Percentiles rank a stretch among this genome's conserved stretches.
These are phyloP conservation scores for Lepidochrysops patricia DNA, from an alignment of 2,888 invertebrate species.

Conservation along the genomic window DNA sequence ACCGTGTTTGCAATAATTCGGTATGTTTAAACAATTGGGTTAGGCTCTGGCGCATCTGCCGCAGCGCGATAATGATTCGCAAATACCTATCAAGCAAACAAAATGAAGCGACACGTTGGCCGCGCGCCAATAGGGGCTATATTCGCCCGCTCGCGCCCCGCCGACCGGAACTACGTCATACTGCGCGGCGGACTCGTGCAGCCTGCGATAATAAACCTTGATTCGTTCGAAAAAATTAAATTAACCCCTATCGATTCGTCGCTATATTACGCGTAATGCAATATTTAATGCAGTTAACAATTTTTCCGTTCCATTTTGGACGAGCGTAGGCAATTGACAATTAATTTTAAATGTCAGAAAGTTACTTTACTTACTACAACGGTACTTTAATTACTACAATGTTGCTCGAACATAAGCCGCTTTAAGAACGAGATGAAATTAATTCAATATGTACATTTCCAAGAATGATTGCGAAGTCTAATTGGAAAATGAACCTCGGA, in stretches of 20 bases:
- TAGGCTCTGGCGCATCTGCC: neutral
- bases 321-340: no score
- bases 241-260: neutral
- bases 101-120: conserved; percentile 1
- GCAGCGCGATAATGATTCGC: conserved; percentile 15
- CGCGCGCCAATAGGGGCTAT: neutral
- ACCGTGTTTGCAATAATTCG: neutral
- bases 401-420: neutral
- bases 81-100: conserved; percentile 12
- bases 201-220: neutral
- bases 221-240: neutral
- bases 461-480: neutral
- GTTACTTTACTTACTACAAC: no score
- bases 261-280: neutral
- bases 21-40: conserved; percentile 1
- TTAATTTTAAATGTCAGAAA: neutral
- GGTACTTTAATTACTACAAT: no score
- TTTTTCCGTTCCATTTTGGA: neutral
- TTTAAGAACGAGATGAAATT: neutral
- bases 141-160: neutral
- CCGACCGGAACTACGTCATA: conserved; percentile 5
- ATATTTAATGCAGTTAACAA: neutral
- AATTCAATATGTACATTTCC: neutral
- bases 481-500: neutral
- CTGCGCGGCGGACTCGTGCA: neutral